Conservation (phyloP, 2,888 invertebrate genomes). For the Pachliopta kotzebuea region DNA sequence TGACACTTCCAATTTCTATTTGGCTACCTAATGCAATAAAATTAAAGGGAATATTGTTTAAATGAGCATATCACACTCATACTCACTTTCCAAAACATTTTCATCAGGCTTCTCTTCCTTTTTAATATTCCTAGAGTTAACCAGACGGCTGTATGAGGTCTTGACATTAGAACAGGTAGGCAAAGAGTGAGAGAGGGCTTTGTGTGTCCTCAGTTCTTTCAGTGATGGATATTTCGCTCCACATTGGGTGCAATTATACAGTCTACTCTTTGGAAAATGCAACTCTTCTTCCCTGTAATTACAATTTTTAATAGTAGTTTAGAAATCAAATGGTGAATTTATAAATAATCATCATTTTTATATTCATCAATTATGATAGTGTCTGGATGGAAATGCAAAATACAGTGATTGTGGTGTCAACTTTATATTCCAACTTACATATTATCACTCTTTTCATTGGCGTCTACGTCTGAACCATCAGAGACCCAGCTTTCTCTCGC, state of each 20-base stretch:
- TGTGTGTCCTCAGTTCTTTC: constrained; percentile 83
- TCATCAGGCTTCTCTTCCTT: constrained; percentile 65
- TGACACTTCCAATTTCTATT: too few species aligned
- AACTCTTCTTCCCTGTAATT: constrained; percentile 53
- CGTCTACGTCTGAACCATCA: constrained; percentile 83
- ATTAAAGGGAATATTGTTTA: background rate
- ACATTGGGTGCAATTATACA: constrained; percentile 81
- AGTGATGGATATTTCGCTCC: constrained; percentile 79
- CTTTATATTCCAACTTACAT: constrained; percentile 53
- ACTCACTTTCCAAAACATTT: constrained; percentile 43
- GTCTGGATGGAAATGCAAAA: too few species aligned
- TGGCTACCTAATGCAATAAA: too few species aligned
- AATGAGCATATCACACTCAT: too few species aligned
- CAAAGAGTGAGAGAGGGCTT: constrained; percentile 73
- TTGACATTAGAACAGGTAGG: constrained; percentile 46
- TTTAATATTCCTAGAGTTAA: constrained; percentile 65
- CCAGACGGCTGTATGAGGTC: constrained; percentile 54
- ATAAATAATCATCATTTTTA: too few species aligned
- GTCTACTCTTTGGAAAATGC: constrained; percentile 46
- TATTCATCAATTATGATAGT: too few species aligned
- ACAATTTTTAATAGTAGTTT: background rate
- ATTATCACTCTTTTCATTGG: constrained; percentile 59
- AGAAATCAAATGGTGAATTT: too few species aligned
- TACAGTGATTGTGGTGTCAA: too few species aligned
- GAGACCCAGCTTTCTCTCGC: constrained; percentile 86